Conservation (phyloP, 2,888 invertebrate genomes). For the Machimus rusticus region DNA sequence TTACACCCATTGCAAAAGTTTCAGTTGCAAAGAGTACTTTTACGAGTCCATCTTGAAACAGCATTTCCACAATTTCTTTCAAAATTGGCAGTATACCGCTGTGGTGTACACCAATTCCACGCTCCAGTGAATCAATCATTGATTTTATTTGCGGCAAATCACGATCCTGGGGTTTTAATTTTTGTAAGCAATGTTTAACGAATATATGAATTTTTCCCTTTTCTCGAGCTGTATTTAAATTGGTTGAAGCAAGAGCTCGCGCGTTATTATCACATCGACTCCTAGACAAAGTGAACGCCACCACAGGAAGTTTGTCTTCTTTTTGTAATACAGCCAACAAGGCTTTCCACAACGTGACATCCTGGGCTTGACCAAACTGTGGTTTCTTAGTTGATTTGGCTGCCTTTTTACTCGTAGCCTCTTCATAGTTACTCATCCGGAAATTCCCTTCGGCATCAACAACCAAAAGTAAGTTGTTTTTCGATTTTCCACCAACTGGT, state of each 20-base stretch:
- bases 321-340: conserved; percentile 83
- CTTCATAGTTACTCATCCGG: conserved; percentile 70
- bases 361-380: conserved; percentile 63
- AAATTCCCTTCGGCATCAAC: conserved; percentile 79
- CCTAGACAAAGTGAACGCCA: conserved; percentile 91
- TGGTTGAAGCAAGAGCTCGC: conserved; percentile 70
- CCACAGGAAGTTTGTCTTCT: conserved; percentile 88
- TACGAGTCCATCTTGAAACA: conserved; percentile 92
- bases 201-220: conserved; percentile 85
- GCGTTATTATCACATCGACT: conserved; percentile 69
- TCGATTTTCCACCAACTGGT: conserved; percentile 70
- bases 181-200: conserved; percentile 82
- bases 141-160: conserved; percentile 83
- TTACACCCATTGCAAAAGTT: conserved; percentile 99
- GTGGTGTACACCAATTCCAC: conserved; percentile 97
- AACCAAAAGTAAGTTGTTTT: conserved; percentile 79
- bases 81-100: conserved; percentile 97
- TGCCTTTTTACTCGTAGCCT: conserved; percentile 65
- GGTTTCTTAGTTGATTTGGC: conserved; percentile 49
- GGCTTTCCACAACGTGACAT: conserved; percentile 82
- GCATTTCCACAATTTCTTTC: conserved; percentile 98
- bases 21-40: conserved; percentile 96
- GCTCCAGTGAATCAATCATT: conserved; percentile 74
- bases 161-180: conserved; percentile 85
- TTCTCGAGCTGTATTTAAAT: conserved; percentile 85